phyloP scores from a whole-genome alignment of 2,888 invertebrate species.

The Platycheirus rosarum region DNA sequence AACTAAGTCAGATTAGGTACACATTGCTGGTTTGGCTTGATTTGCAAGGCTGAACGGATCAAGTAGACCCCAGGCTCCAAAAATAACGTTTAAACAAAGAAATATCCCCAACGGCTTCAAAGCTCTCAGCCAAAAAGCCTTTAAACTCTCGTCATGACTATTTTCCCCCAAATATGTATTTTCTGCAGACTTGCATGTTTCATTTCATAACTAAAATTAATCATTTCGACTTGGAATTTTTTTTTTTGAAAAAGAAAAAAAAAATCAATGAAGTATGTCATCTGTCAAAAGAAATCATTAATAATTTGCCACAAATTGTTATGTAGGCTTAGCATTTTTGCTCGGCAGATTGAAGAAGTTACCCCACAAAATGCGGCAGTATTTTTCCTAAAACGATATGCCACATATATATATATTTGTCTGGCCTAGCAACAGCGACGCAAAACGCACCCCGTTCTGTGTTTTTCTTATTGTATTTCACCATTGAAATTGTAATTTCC shows the following conservation, averaged over 20 bases:
- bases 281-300: slow-evolving; percentile 71
- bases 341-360: slow-evolving; percentile 52
- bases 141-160: no score
- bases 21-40: no score
- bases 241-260: slow-evolving; percentile 38
- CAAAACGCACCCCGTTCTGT: slow-evolving; percentile 41
- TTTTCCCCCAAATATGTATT: no score
- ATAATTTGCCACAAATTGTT: slow-evolving; percentile 60
- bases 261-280: slow-evolving; percentile 60
- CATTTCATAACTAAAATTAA: neutral
- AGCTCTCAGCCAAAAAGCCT: no score
- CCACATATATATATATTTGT: slow-evolving; percentile 28
- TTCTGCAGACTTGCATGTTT: no score
- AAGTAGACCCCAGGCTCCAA: no score
- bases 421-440: slow-evolving; percentile 63
- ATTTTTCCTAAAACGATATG: slow-evolving; percentile 42
- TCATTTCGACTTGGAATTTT: slow-evolving; percentile 11
- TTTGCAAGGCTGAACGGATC: no score
- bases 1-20: no score
- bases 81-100: no score
- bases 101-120: no score
- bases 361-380: slow-evolving; percentile 31
- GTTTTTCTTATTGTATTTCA: slow-evolving; percentile 30
- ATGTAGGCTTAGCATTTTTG: slow-evolving; percentile 4
- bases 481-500: slow-evolving; percentile 55